Conservation (phyloP, 2,113 vertebrate species). For the Megatriorchis doriae region DNA sequence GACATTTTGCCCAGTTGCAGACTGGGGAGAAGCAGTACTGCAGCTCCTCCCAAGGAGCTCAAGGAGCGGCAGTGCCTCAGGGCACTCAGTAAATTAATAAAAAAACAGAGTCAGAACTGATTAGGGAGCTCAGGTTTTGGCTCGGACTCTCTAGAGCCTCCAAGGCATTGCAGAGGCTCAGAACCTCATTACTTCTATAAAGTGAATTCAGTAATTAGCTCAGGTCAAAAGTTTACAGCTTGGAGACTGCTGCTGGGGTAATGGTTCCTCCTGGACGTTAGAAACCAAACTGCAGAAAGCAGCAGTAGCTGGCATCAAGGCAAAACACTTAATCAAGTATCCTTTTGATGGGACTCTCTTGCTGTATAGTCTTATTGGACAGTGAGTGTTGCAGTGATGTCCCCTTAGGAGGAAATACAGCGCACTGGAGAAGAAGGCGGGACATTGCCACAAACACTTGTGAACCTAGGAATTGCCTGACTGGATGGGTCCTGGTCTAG, state of each 20-base stretch:
- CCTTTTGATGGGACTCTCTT: not conserved
- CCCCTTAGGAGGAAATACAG: not conserved
- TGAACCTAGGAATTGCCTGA: not conserved
- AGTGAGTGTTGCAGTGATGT: not conserved
- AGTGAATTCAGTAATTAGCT: slow-evolving; percentile 61
- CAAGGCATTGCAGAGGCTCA: slow-evolving; percentile 56
- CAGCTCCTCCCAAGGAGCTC: slow-evolving; percentile 17
- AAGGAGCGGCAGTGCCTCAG: slow-evolving; percentile 20
- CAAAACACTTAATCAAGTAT: not conserved
- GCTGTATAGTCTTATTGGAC: not conserved
- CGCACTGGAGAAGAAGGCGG: not conserved
- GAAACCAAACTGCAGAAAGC: not conserved
- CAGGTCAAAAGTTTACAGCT: slow-evolving; percentile 67
- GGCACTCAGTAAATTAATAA: slow-evolving; percentile 52
- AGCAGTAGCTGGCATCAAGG: not conserved
- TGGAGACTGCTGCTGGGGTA: slow-evolving; percentile 1
- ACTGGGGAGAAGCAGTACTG: not conserved
- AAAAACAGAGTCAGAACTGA: slow-evolving; percentile 53
- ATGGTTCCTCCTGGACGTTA: not conserved
- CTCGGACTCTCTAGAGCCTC: slow-evolving; percentile 50
- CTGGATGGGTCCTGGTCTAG: not conserved
- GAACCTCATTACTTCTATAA: slow-evolving; percentile 61
- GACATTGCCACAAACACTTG: not conserved
- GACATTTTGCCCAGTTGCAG: not conserved
- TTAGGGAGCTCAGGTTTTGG: slow-evolving; percentile 67